phyloP scores from a whole-genome alignment of 2,797 vertebrate genomes.

The Emydoidea blandingii region DNA sequence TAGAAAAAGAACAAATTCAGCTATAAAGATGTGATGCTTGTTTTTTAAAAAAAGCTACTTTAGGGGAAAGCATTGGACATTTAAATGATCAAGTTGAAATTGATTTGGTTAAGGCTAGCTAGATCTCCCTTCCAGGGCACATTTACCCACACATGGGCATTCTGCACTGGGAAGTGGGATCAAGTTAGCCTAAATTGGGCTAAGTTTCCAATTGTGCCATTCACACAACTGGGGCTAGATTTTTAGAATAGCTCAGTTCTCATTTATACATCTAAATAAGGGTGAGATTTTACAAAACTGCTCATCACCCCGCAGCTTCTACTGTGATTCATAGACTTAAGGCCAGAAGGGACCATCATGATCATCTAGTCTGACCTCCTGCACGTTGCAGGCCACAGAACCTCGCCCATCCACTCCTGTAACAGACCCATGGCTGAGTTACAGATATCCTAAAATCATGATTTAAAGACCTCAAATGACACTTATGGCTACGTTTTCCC shows the following conservation, averaged over 20 bases:
- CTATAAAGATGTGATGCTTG: not conserved
- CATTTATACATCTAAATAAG: not conserved
- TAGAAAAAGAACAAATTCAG: not conserved
- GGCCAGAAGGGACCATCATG: not conserved
- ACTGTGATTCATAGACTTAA: not conserved
- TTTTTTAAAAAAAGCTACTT: not conserved
- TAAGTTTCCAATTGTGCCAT: not conserved
- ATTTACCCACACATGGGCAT: not conserved
- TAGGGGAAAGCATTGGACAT: not conserved
- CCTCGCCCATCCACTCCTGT: not conserved
- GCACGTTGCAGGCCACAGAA: not conserved
- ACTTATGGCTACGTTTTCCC: not conserved
- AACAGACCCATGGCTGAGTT: not conserved
- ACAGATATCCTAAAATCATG: not conserved
- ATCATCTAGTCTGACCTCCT: not conserved
- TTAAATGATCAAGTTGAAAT: not conserved
- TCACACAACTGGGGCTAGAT: not conserved
- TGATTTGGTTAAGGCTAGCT: not conserved
- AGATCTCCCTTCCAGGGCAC: not conserved
- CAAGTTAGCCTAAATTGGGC: not conserved
- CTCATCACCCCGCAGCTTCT: not conserved
- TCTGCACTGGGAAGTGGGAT: not conserved
- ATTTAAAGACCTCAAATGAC: not conserved
- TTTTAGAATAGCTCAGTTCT: not conserved
- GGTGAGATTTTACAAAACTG: not conserved